Percentiles rank a stretch among this genome's conserved stretches.
These are phyloP conservation scores for Guaruba guarouba DNA, from an alignment of 2,113 vertebrate genomes.

Conservation along the genomic window DNA sequence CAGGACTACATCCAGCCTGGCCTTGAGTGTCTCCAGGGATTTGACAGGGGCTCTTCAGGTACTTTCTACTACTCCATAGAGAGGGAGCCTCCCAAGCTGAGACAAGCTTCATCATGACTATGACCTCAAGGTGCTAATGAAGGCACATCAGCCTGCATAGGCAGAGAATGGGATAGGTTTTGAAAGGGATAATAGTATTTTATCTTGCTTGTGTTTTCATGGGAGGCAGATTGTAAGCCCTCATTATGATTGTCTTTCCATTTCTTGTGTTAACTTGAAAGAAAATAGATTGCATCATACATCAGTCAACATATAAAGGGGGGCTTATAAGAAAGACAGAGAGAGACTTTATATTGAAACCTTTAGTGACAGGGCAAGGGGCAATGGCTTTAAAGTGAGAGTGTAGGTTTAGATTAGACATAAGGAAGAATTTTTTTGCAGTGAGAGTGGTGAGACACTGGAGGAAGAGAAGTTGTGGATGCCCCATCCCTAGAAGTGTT, in stretches of 20 bases:
- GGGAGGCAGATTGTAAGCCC: not conserved
- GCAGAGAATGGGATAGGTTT: not conserved
- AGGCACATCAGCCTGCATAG: not conserved
- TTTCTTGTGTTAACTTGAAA: not conserved
- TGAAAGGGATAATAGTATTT: not conserved
- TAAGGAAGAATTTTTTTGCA: not conserved
- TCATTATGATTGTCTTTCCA: not conserved
- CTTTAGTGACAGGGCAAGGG: not conserved
- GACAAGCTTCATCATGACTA: not conserved
- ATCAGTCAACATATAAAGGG: not conserved
- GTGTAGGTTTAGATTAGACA: not conserved
- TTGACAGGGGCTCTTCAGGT: not conserved
- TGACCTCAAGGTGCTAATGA: not conserved
- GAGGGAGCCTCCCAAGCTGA: rapidly evolving
- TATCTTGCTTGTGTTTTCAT: not conserved
- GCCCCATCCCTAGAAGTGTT: not conserved
- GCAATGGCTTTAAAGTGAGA: not conserved
- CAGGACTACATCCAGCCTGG: not conserved
- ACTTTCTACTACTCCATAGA: not conserved
- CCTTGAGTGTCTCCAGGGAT: not conserved
- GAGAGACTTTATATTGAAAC: not conserved
- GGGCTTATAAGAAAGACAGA: not conserved
- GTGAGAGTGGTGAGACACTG: not conserved
- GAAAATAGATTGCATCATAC: not conserved
- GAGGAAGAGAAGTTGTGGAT: not conserved